Conservation (phyloP, 2,888 invertebrate genomes). For the Pandemis heparana region DNA sequence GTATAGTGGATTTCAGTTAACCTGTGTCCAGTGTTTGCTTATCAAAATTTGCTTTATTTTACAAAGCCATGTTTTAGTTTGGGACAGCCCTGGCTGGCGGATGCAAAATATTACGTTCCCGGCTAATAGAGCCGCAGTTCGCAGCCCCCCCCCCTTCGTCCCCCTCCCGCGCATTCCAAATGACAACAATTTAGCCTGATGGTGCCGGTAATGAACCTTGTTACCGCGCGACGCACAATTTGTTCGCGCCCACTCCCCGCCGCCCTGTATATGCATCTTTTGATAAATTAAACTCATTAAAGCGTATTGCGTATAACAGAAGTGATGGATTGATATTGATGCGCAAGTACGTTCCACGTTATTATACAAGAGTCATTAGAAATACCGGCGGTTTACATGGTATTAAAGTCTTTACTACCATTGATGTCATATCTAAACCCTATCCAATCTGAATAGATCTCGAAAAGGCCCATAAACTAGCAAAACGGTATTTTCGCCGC, state of each 20-base stretch:
- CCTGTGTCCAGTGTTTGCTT: no score
- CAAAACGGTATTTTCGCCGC: constrained; percentile 14
- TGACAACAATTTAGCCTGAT: constrained; percentile 27
- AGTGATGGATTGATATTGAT: constrained; percentile 5
- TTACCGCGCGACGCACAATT: constrained; percentile 25
- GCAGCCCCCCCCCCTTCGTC: neutral
- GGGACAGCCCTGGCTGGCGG: neutral
- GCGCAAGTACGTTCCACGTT: neutral
- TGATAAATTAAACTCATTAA: constrained; percentile 31
- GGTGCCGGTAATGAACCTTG: constrained; percentile 29
- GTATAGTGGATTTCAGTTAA: no score
- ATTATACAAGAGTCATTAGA: neutral
- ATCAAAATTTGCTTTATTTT: no score
- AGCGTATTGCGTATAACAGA: neutral
- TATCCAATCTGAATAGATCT: constrained; percentile 21
- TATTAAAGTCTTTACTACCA: neutral
- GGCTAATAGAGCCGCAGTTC: constrained; percentile 3
- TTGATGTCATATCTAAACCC: constrained; percentile 16
- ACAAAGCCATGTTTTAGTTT: neutral
- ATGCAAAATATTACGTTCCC: neutral
- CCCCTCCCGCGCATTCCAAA: constrained; percentile 3
- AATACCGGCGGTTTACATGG: neutral
- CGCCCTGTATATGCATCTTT: neutral
- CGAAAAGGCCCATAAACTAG: constrained; percentile 20
- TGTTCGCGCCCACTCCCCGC: neutral